Evolutionary conservation across 2,888 invertebrate genomes (phyloP), one percentile per base, ranked within the genome.

Genomic region (Laothoe populi): DNA sequence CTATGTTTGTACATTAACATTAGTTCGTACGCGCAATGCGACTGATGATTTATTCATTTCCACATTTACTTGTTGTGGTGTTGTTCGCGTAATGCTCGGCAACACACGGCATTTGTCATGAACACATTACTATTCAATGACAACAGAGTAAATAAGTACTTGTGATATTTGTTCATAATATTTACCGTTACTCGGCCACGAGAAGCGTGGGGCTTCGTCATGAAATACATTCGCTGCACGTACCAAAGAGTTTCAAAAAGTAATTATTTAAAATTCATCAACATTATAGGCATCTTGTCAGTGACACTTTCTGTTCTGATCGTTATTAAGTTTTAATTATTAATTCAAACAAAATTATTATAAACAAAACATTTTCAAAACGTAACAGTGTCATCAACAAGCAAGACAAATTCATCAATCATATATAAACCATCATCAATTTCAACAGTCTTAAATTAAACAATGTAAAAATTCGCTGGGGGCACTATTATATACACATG

Each of bases 141-240:
- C 16, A 16, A 53, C 31, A 53, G 4, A 53, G 19, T 53, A 19
- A 53, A 23, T 13, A 24, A 7, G 19, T 35, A 53, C 16, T 53
- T 31, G 16, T 16, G n/a, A 31, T 19, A 35, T 53, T 19, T n/a
- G 16, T 53, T 31, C 19, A 16, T 16, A 2, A 53, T 35, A 53
- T 53, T 46, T n/a, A n/a, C 48, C 19, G 44, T 58, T 11, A 16
- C 4, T 35, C 35, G 53, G 53, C 53, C 53, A 53, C 46, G 46
- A 60, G 45, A 45, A 60, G 53, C 53, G 35, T 45, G 48, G 46
- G 65, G 61, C 62, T 66, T 57, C 58, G 66, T 72, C 77, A 77
- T 64, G 72, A 70, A 74, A 75, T 75, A 76, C 70, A 64, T 64
- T 72, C 76, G 73, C 70, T 64, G 46, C 65, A 63, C 35, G 53